A percentile compares a stretch with the other conserved stretches of the same genome.
These are phyloP conservation scores for Micromesistius poutassou DNA, from an alignment of 2,797 vertebrate genomes.

Conservation along the genomic window DNA sequence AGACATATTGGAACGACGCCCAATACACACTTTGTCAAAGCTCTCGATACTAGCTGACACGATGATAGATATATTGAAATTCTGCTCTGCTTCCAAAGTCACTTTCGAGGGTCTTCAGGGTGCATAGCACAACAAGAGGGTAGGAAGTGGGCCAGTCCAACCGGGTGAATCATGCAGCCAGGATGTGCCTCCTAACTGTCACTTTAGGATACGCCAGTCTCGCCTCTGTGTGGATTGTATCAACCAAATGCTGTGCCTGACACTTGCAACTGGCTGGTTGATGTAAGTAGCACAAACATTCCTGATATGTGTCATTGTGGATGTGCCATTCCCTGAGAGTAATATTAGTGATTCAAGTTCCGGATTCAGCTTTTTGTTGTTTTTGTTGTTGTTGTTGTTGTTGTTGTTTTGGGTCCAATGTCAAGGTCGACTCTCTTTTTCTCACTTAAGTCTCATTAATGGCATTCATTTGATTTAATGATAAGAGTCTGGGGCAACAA, in stretches of 20 bases:
- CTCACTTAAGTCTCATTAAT: too few species aligned
- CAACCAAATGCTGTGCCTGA: too few species aligned
- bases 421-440: too few species aligned
- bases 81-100: constrained; percentile 33
- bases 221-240: background rate
- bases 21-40: constrained; percentile 47
- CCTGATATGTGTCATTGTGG: too few species aligned
- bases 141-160: background rate
- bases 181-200: background rate
- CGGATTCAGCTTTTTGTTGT: too few species aligned
- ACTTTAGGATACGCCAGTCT: too few species aligned
- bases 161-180: background rate
- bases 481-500: too few species aligned
- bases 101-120: constrained; percentile 39
- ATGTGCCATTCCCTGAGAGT: background rate
- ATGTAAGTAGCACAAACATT: too few species aligned
- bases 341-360: background rate
- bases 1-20: constrained; percentile 48
- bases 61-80: constrained; percentile 35
- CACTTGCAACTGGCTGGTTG: too few species aligned
- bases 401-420: too few species aligned
- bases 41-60: constrained; percentile 34
- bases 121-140: background rate
- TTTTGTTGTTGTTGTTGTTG: too few species aligned
- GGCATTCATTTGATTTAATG: too few species aligned